Evolutionary conservation across 2,888 invertebrate genomes (phyloP).

Genomic region (Oligia fasciuncula): DNA sequence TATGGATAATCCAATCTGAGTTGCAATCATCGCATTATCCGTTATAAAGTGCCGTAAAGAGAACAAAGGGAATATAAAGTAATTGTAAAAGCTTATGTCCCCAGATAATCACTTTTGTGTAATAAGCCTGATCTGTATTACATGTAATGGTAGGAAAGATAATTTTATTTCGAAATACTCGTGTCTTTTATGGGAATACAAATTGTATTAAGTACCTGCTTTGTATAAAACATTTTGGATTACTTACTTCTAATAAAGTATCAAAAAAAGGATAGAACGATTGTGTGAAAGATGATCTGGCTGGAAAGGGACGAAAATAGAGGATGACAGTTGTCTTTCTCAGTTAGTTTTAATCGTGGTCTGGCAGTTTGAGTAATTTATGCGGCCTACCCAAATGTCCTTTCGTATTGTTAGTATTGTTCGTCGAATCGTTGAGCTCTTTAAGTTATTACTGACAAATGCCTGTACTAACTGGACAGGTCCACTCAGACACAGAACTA

Average conservation of each 20-base stretch:
- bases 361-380: no score
- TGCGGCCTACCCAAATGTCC: no score
- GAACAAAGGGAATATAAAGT: slow-evolving; percentile 54
- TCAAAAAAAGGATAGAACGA: background rate
- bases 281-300: background rate
- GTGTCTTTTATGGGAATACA: slow-evolving; percentile 24
- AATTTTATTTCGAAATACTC: slow-evolving; percentile 31
- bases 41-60: slow-evolving; percentile 38
- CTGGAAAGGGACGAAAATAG: background rate
- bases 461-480: background rate
- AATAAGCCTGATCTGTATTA: slow-evolving; percentile 28
- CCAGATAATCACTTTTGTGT: slow-evolving; percentile 47
- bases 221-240: slow-evolving; percentile 13
- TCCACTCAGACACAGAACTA: background rate
- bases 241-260: background rate
- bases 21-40: slow-evolving; percentile 52
- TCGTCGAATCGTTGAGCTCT: no score
- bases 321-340: no score
- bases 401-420: no score
- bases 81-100: slow-evolving; percentile 46
- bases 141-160: slow-evolving; percentile 16
- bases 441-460: background rate
- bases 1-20: slow-evolving; percentile 45
- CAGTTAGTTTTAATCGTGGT: no score
- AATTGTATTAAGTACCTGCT: slow-evolving; percentile 38